Evolutionary conservation across 1,140 invertebrate genomes (phyloP), one percentile per base, ranked within the genome.

Genomic region (Drosophila pseudoananassae): DNA sequence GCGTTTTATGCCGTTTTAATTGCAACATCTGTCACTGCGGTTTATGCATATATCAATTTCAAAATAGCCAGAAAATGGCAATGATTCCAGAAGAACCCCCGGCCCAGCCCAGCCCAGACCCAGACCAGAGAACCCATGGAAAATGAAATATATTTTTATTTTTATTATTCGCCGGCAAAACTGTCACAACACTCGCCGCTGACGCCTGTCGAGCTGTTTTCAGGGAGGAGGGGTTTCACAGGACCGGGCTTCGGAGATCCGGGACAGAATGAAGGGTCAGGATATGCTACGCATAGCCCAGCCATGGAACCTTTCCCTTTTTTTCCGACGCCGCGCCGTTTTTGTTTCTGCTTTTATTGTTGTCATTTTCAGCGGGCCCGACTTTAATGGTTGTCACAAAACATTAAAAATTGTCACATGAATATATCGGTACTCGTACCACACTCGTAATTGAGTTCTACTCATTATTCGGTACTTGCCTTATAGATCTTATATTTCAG

Each of bases 21-120:
- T 91, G 89, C 89, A 91, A 90, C 89, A 91, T 91, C 89, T 91
- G 89, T 91, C 89, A 89, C 84, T 91, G 89, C 76, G 89, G 89
- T 91, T 91, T 90, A 88, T 88, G 83, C 83, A 88, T 88, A 88
- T 88, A 88, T 88, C 83, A 78, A 83, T 88, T 88, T 88, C 83
- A 73, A 88, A 88, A 88, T 88, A 79, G 79, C 78, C 79, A 59
- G 65, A 58, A 88, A 83, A 79, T 83, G 76, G 83, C 58, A 70
- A 74, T 74, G 59, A 74, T 56, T 71, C 47, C 55, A 49, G 27
- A 29, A 25, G 38, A 51, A 50, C 57, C 40, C 57, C 25, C 25
- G 25, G 5, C 25, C 25, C 25, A 27, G 6, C 25, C 6, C 25
- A 38, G 47, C 45, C 54, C 70, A 1, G 6, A 27, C 25, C 25